Evolutionary conservation across 2,888 invertebrate species (phyloP).

Genomic region (Xanthorhoe designata): DNA sequence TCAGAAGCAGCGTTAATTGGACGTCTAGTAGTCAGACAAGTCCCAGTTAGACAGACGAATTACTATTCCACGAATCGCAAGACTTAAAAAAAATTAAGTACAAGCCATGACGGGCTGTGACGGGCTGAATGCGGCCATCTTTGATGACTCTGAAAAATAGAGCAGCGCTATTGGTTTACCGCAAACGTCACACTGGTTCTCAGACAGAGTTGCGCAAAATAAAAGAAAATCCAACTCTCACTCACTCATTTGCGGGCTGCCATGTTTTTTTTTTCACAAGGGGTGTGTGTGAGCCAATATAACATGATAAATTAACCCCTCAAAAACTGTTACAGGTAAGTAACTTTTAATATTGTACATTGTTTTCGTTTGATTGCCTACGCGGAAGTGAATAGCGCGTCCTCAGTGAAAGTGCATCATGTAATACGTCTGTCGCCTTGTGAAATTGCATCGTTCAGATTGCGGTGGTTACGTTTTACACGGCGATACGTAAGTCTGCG

Average conservation of each 20-base stretch:
- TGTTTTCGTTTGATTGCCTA: slow-evolving; percentile 59
- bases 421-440: slow-evolving; percentile 78
- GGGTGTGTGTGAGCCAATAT: slow-evolving; percentile 87
- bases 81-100: slow-evolving; percentile 55
- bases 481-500: slow-evolving; percentile 59
- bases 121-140: slow-evolving; percentile 68
- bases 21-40: slow-evolving; percentile 22
- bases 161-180: slow-evolving; percentile 70
- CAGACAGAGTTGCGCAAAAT: slow-evolving; percentile 83
- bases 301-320: slow-evolving; percentile 81
- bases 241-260: slow-evolving; percentile 85
- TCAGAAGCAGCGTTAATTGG: slow-evolving; percentile 58
- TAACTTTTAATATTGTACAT: slow-evolving; percentile 53
- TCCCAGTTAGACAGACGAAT: slow-evolving; percentile 60
- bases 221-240: slow-evolving; percentile 73
- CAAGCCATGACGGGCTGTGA: slow-evolving; percentile 46
- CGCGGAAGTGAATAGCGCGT: slow-evolving; percentile 69
- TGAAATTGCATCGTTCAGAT: slow-evolving; percentile 78
- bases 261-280: slow-evolving; percentile 90
- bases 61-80: slow-evolving; percentile 67
- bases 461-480: slow-evolving; percentile 59
- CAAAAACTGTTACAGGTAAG: slow-evolving; percentile 79
- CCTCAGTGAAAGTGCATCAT: slow-evolving; percentile 85
- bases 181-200: slow-evolving; percentile 71
- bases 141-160: slow-evolving; percentile 66